Evolutionary conservation across 2,113 vertebrate genomes (phyloP).

Genomic region (Felis chaus): DNA sequence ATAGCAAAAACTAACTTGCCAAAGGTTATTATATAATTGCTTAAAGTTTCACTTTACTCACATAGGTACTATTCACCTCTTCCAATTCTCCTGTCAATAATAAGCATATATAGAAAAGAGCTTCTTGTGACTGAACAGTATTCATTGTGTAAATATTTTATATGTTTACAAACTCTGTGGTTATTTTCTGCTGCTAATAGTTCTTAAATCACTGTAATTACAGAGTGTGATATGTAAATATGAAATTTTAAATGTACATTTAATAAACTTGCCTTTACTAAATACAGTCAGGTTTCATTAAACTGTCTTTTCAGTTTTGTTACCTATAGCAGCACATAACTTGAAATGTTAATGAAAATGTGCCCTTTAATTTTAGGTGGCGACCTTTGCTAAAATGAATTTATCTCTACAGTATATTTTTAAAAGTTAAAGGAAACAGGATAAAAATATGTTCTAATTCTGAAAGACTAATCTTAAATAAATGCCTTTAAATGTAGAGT

Average conservation of each 20-base stretch:
- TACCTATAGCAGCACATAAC: background rate
- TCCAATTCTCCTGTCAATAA: background rate
- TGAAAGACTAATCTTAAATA: background rate
- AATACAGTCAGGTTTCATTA: background rate
- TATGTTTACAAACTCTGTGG: background rate
- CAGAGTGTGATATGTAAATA: background rate
- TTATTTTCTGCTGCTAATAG: background rate
- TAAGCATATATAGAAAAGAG: background rate
- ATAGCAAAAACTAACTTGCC: background rate
- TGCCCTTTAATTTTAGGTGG: conserved; percentile 44
- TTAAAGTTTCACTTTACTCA: background rate
- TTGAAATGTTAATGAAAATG: conserved; percentile 52
- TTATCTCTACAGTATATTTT: conserved; percentile 11
- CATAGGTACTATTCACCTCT: background rate
- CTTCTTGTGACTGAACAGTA: background rate
- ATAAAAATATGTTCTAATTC: background rate
- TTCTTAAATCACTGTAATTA: background rate
- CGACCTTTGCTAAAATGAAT: conserved; percentile 57
- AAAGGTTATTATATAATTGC: background rate
- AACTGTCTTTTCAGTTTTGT: background rate
- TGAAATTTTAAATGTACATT: background rate
- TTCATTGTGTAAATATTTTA: background rate
- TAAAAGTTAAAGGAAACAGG: background rate
- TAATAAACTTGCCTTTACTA: background rate
- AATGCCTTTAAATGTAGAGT: background rate